Evolutionary conservation across 2,113 vertebrate species (phyloP), one percentile per base, ranked within the genome.

Genomic region (Osmerus eperlanus): DNA sequence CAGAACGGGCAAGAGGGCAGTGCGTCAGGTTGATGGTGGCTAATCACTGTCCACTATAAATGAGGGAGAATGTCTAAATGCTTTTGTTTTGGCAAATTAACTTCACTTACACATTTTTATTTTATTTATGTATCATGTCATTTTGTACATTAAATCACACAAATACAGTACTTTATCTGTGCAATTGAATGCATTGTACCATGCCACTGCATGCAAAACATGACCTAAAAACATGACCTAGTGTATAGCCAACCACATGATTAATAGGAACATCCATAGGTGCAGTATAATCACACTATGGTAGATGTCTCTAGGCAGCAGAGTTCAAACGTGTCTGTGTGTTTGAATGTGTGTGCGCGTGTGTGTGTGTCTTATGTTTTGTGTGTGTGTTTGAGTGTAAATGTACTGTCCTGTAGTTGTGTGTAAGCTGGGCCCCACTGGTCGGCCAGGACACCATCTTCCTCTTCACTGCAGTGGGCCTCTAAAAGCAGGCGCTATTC

Each of bases 401-500:
- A 78, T 19, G 13, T 13, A 0, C 25, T 65, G 61, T 67, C 69
- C 62, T 47, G 41, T 47, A 47, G 41, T 9, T 47, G 9, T 47
- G 41, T 47, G 41, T 47, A 9, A 11, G 9, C 41, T 47, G 41
- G 41, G 41, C 41, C 41, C 41, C 41, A 47, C 55, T 19, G n/a
- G 55, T n/a, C 3, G 55, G 73, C 62, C 72, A 66, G 15, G 72
- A 72, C 60, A 73, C 53, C 67, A 73, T 36, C 52, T 3, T 56
- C 19, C 52, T 52, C 58, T 54, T 76, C 58, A 74, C 58, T 61
- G 74, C 15, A 65, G 55, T 69, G 66, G 68, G 52, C 73, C 72
- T 81, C 83, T 82, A 76, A 89, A 87, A 82, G 82, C 80, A 73
- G 75, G 70, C 56, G 83, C 87, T 88, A 90, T 91, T 91, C 80